A percentile compares a stretch with the other conserved stretches of the same genome.
Conservation (phyloP, 1,140 invertebrate genomes). For the Hylaeus volcanicus region DNA sequence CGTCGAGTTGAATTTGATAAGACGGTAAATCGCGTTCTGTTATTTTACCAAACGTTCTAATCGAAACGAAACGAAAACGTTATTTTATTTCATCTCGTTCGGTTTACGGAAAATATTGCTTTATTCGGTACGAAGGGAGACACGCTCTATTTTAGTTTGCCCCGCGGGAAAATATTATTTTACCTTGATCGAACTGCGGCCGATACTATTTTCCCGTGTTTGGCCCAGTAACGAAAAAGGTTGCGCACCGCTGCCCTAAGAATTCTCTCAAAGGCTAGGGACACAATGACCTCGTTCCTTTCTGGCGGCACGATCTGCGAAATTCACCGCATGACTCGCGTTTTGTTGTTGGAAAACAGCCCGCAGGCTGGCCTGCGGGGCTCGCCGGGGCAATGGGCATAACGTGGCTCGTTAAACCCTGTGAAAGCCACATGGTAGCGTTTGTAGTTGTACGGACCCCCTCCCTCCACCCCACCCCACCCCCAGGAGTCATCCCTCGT, state of each 20-base stretch:
- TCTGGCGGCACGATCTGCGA: conserved; percentile 1
- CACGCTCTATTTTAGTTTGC: too few species aligned
- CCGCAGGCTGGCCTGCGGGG: background rate
- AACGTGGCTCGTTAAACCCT: conserved; percentile 26
- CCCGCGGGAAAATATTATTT: too few species aligned
- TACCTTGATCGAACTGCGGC: too few species aligned
- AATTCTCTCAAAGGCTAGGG: background rate
- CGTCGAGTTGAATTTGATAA: too few species aligned
- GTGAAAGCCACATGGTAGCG: background rate
- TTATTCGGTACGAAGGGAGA: too few species aligned
- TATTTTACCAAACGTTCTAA: too few species aligned
- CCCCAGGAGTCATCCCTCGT: background rate
- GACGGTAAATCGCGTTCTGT: too few species aligned
- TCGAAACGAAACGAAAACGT: too few species aligned
- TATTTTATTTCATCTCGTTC: too few species aligned
- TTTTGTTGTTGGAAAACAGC: conserved; percentile 30
- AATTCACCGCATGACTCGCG: conserved; percentile 19
- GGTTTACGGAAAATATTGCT: too few species aligned
- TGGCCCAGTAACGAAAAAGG: too few species aligned
- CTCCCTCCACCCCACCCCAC: background rate
- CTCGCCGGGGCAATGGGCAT: background rate
- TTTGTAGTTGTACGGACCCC: background rate
- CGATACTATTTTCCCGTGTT: too few species aligned
- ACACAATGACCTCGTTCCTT: conserved; percentile 13
- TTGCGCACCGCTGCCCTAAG: background rate